phyloP scores from a whole-genome alignment of 2,888 invertebrate species.

The Neocrepidodera transversa region DNA sequence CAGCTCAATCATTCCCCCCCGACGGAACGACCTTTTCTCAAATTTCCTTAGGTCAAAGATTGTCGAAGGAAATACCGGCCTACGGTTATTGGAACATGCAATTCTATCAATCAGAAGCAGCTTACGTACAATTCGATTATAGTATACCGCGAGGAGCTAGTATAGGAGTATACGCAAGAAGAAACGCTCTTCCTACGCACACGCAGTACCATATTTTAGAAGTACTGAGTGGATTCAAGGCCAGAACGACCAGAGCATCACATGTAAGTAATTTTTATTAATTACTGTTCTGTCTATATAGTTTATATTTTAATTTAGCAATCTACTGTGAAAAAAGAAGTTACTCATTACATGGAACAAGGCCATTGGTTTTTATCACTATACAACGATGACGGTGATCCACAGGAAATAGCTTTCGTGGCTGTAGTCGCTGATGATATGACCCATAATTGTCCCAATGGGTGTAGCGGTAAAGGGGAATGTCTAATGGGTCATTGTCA shows the following conservation, averaged over 20 bases:
- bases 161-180: slow-evolving; percentile 92
- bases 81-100: slow-evolving; percentile 98
- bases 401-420: slow-evolving; percentile 85
- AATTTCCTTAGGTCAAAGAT: slow-evolving; percentile 85
- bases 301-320: slow-evolving; percentile 52
- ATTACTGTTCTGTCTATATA: neutral
- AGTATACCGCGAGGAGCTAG: slow-evolving; percentile 90
- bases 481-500: slow-evolving; percentile 95
- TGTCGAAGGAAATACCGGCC: slow-evolving; percentile 88
- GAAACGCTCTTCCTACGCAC: slow-evolving; percentile 94
- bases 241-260: slow-evolving; percentile 81
- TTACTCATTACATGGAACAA: slow-evolving; percentile 93
- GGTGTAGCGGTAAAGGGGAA: slow-evolving; percentile 96
- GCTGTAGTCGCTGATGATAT: slow-evolving; percentile 88
- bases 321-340: slow-evolving; percentile 89
- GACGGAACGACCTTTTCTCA: slow-evolving; percentile 92
- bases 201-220: slow-evolving; percentile 97
- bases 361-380: slow-evolving; percentile 96
- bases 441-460: slow-evolving; percentile 95
- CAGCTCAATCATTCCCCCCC: slow-evolving; percentile 89
- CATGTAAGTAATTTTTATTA: slow-evolving; percentile 72
- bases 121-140: slow-evolving; percentile 94
- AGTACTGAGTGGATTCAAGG: slow-evolving; percentile 89
- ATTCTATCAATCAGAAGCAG: slow-evolving; percentile 93
- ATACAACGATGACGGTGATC: slow-evolving; percentile 94